phyloP scores from a whole-genome alignment of 2,113 vertebrate genomes.

The Pitta sordida region DNA sequence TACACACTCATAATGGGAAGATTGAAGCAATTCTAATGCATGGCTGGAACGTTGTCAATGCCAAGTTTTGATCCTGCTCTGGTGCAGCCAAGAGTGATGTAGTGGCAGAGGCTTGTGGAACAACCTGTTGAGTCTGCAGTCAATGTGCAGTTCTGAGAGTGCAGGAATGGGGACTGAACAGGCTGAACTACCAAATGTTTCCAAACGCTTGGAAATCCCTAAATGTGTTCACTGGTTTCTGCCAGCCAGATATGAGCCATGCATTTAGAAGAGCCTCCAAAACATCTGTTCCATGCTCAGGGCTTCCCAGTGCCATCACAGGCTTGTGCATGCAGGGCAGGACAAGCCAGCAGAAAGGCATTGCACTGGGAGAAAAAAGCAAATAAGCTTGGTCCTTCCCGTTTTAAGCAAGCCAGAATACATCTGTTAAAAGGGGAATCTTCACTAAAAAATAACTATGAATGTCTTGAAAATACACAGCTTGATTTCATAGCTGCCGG shows the following conservation, averaged over 20 bases:
- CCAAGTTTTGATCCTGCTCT: not conserved
- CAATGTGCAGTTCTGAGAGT: not conserved
- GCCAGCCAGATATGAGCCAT: not conserved
- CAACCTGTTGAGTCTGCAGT: not conserved
- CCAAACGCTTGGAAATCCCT: not conserved
- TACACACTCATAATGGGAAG: not conserved
- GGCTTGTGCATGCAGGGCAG: accelerated
- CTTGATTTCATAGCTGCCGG: not conserved
- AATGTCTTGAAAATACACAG: not conserved
- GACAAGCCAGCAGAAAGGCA: not conserved
- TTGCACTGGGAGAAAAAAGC: not conserved
- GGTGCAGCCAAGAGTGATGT: not conserved
- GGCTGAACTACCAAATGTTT: not conserved
- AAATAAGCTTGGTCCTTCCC: not conserved
- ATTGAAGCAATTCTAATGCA: accelerated
- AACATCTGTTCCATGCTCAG: not conserved
- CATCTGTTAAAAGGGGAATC: not conserved
- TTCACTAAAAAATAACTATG: not conserved
- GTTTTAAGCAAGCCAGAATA: not conserved
- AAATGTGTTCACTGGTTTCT: not conserved
- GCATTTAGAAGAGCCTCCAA: not conserved
- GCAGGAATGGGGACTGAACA: not conserved
- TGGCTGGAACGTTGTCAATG: accelerated
- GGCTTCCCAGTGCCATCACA: not conserved
- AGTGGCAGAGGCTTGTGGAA: not conserved